Evolutionary conservation across 1,140 invertebrate species (phyloP), one percentile per base, ranked within the genome.

Genomic region (Caenorhabditis inopinata): DNA sequence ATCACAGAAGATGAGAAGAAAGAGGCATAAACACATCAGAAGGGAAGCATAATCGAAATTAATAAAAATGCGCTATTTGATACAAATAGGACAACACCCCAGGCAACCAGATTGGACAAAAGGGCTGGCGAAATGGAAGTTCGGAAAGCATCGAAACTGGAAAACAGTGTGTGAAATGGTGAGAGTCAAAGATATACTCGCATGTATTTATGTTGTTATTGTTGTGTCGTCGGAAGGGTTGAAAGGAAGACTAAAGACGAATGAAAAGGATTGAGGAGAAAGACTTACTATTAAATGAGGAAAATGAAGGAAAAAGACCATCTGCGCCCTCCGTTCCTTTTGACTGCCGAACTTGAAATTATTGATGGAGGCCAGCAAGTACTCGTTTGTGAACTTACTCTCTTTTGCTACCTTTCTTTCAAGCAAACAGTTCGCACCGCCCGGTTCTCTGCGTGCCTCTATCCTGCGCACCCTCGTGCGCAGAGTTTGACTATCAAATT

Each of bases 121-220:
- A 68, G 25, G 38, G n/a, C 18, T n/a, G 14, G 58, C 29, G 32
- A 68, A 38, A 42, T 68, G 58, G 38, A 68, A 68, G 32, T 68
- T 68, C 58, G 32, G 58, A 42, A 18, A 42, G 58, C 51, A 68
- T 68, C 16, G 11, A 0, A 9, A 27, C 14, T 11, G 9, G 25
- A 21, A 58, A 58, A 32, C 16, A 27, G 32, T 29, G n/a, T 11
- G 4, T 6, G n/a, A 42, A 11, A 42, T 38, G 58, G 23, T 21
- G 32, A 68, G 58, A 42, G 11, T 16, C 5, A 1, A 7, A 29
- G 58, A 16, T 7, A 2, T 42, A 38, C 32, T 38, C 58, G 29
- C 58, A 68, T 68, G 58, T 68, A 68, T 68, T 68, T 68, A 68
- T 68, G 58, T 68, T 68, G 58, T 68, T 68, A 68, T 68, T 68